Percentiles rank a stretch among this genome's conserved stretches.
phyloP scores from a whole-genome alignment of 1,140 invertebrate genomes.

The Trialeurodes vaporariorum region DNA sequence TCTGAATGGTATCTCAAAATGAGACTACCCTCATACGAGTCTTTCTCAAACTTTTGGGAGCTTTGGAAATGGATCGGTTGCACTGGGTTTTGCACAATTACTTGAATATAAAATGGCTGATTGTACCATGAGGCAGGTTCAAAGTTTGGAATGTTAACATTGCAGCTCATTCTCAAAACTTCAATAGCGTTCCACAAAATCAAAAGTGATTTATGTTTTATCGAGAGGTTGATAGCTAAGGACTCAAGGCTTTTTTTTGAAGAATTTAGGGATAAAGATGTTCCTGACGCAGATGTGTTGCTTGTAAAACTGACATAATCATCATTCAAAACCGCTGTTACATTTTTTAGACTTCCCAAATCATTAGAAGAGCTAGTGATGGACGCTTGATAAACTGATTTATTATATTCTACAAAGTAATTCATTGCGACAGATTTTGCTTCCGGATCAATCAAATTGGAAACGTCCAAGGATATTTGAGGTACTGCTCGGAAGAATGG shows the following conservation, averaged over 20 bases:
- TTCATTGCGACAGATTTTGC: neutral
- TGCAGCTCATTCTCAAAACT: neutral
- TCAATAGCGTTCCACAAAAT: neutral
- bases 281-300: neutral
- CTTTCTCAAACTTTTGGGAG: neutral
- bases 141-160: neutral
- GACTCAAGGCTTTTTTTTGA: neutral
- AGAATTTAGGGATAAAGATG: neutral
- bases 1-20: neutral
- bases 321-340: no score
- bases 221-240: neutral
- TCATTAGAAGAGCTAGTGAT: neutral
- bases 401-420: neutral
- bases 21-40: neutral
- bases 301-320: no score
- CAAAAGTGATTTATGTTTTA: neutral
- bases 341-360: no score
- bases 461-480: neutral
- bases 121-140: neutral
- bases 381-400: neutral
- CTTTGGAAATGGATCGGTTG: neutral
- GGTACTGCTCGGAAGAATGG: neutral
- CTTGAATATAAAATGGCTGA: neutral
- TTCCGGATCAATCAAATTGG: neutral
- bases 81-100: neutral